A percentile compares a stretch with the other conserved stretches of the same genome.
Conservation (phyloP, 2,113 vertebrate species). For the Pitta sordida region DNA sequence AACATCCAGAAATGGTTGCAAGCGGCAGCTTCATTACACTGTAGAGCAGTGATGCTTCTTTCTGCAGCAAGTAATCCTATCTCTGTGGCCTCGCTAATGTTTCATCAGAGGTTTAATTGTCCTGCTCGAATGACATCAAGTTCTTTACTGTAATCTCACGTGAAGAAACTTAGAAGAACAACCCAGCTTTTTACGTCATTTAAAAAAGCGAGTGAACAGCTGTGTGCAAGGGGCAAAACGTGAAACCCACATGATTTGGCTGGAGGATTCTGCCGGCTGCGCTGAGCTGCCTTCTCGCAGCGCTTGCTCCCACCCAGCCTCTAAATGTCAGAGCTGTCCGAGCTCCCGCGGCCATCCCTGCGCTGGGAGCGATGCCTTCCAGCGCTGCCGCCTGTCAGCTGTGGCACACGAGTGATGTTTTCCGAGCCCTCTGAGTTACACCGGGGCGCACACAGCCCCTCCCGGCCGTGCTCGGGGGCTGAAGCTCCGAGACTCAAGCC, state of each 20-base stretch:
- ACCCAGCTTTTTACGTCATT: background rate
- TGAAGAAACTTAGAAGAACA: background rate
- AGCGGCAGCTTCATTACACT: background rate
- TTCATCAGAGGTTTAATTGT: slow-evolving; percentile 68
- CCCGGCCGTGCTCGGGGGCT: background rate
- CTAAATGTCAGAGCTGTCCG: slow-evolving; percentile 25
- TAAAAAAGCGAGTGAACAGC: too few relatives aligned
- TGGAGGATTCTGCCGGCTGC: background rate
- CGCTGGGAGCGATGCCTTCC: background rate
- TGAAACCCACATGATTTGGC: rapidly evolving
- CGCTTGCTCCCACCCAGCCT: background rate
- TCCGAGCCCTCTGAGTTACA: background rate
- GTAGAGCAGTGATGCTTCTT: background rate
- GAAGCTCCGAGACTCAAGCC: background rate
- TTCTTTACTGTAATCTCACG: background rate
- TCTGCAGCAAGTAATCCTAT: slow-evolving; percentile 62
- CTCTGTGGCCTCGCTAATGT: slow-evolving; percentile 50
- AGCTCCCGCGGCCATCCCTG: background rate
- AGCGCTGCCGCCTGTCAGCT: background rate
- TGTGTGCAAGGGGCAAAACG: background rate
- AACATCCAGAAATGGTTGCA: background rate
- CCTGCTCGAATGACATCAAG: slow-evolving; percentile 46
- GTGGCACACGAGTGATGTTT: background rate
- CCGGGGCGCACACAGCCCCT: background rate
- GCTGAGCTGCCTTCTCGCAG: background rate